Conservation (phyloP, 2,113 vertebrate genomes). For the Bubo bubo region DNA sequence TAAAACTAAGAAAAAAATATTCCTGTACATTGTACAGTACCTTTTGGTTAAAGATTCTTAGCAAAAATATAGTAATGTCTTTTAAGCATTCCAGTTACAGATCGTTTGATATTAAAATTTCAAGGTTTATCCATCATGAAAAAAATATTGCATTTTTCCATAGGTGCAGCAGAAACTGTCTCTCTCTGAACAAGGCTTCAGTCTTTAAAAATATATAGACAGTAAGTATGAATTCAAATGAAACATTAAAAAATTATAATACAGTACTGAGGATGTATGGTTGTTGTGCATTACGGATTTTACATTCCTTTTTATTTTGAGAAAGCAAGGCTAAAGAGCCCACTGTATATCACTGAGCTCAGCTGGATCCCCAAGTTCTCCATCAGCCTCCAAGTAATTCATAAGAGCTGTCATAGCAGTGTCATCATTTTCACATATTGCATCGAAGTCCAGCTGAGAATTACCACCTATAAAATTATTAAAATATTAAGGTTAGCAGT, state of each 20-base stretch:
- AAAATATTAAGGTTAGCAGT: not conserved
- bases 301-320: not conserved
- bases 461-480: slow-evolving; percentile 73
- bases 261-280: slow-evolving; percentile 64
- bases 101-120: slow-evolving; percentile 35
- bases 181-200: slow-evolving; percentile 40
- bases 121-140: slow-evolving; percentile 1
- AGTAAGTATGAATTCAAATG: slow-evolving; percentile 15
- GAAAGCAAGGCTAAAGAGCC: slow-evolving; percentile 79
- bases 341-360: slow-evolving; percentile 89
- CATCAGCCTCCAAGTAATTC: slow-evolving; percentile 91
- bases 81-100: slow-evolving; percentile 47
- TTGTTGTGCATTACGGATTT: slow-evolving; percentile 25
- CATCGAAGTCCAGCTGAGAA: slow-evolving; percentile 86
- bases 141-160: slow-evolving; percentile 58
- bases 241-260: not conserved
- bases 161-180: slow-evolving; percentile 25
- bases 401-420: slow-evolving; percentile 89
- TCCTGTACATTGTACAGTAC: slow-evolving; percentile 46
- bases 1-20: slow-evolving; percentile 47
- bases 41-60: slow-evolving; percentile 62
- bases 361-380: slow-evolving; percentile 82
- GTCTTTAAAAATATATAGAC: slow-evolving; percentile 42
- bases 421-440: slow-evolving; percentile 84
- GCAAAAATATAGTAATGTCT: slow-evolving; percentile 58